Base-by-base conservation (phyloP, 2,888 invertebrate genomes). In the Zele albiditarsus region DNA sequence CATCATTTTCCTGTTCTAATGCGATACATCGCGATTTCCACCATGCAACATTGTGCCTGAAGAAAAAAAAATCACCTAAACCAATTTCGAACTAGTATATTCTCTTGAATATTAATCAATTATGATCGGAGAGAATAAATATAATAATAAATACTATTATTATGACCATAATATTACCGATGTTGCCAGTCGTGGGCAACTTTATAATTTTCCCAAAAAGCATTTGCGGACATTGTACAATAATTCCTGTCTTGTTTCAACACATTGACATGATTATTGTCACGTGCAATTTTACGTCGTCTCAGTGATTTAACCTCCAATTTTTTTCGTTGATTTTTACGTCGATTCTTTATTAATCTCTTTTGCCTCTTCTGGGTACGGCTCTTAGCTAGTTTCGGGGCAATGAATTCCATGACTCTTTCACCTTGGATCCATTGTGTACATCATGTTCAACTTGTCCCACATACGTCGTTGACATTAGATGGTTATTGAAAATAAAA, bases 171-270 rank as follows among this genome's bases (percentile, higher is more conserved):
- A 58, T 53, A 58, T 63, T 78, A 89, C 89, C 82, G 87, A 65
- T 83, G 84, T 77, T 89, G 88, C 89, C 89, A 89, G 42, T 87
- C 85, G 31, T 87, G 85, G 3, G 88, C 85, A 8, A 81, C 82
- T 46, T 80, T 81, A 42, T 89, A 89, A 82, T 89, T 89, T 80
- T 86, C 82, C 89, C 89, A 89, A 79, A 89, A 89, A 16, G 86
- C 78, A 46, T 82, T 80, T 20, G 88, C 88, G 62, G 85, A 81
- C 86, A 88, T 88, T 28, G 76, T 81, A 27, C 79, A 71, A 23
- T 65, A 68, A 20, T 63, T 46, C 10, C 77, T 16, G 69, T 80
- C 80, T 14, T 79, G 79, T 72, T 49, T 82, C 65, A 62, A 12
- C 12, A 38, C 38, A 38, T 8, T 8, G 10, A 38, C 38, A 38